These are phyloP conservation scores for Tridacna crocea DNA, from an alignment of 2,888 invertebrate genomes.

Conservation along the genomic window DNA sequence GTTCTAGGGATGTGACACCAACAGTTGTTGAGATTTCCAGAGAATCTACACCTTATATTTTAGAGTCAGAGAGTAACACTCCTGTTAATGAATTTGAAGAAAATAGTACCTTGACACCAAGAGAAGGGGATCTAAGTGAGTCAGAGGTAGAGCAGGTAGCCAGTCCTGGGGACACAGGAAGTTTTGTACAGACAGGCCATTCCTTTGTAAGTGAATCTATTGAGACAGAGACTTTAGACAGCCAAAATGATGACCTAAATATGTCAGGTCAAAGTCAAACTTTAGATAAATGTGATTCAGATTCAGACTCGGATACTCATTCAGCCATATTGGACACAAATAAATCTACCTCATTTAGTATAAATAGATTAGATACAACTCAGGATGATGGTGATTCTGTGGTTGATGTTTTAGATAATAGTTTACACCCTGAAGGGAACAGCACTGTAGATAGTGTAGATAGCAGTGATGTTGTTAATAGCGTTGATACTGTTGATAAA, in stretches of 20 bases:
- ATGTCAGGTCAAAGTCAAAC: neutral
- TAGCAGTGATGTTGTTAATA: neutral
- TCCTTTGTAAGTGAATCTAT: neutral
- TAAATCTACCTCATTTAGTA: constrained; percentile 53
- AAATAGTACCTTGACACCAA: constrained; percentile 21
- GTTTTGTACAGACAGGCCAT: constrained; percentile 18
- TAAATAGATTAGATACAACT: constrained; percentile 30
- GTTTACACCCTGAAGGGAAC: neutral
- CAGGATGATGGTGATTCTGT: constrained; percentile 6
- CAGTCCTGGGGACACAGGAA: constrained; percentile 8
- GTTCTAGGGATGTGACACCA: constrained; percentile 50
- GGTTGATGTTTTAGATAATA: constrained; percentile 20
- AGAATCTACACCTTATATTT: constrained; percentile 38
- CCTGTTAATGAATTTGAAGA: constrained; percentile 31
- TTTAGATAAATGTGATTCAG: constrained; percentile 35
- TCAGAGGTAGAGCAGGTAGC: neutral
- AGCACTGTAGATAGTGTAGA: neutral
- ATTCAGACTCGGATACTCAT: constrained; percentile 28
- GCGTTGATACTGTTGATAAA: neutral
- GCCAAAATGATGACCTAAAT: neutral
- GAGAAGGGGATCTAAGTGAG: constrained; percentile 6
- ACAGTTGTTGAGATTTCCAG: constrained; percentile 32
- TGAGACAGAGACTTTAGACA: constrained; percentile 11
- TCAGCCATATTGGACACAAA: constrained; percentile 17
- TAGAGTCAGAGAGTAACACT: constrained; percentile 16